Base-by-base conservation (phyloP, 2,888 invertebrate genomes). In the Anagyrus pseudococci region DNA sequence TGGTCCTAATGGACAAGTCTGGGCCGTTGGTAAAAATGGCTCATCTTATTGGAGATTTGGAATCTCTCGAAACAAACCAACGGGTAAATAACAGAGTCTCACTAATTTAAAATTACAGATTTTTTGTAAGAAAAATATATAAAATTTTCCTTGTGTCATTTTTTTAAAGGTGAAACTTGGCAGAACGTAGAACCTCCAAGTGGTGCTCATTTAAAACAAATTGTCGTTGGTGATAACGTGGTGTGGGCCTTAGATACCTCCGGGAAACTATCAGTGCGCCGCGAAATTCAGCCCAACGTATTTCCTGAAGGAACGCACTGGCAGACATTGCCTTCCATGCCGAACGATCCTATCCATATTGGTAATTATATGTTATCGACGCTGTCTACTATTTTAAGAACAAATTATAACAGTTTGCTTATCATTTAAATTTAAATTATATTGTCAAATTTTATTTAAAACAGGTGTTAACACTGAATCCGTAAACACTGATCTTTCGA, bases 21-120 rank as follows among this genome's bases (percentile, higher is more conserved):
- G 96, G 96, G 92, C 92, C 0, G 87, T 93, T 17, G 93, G 93
- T 0, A 87, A 89, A 73, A 94, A 92, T 82, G 96, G 96, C 40
- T 90, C 92, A 69, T 87, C 92, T 2, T 94, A 90, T 78, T 91
- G 88, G 82, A 85, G 96, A 70, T 85, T 88, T 72, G 93, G 92
- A 17, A 88, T 94, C 44, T 88, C 86, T 7, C 79, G 83, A 68
- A 85, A 87, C 26, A 89, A 88, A 76, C 88, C 89, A 1, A 82
- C 85, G 70, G 89, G 87, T 79, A 71, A 15, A 19, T 19, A 37
- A 23, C 33, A 37, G n/a, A n/a, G n/a, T n/a, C n/a, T n/a, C n/a
- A n/a, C n/a, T n/a, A n/a, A n/a, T n/a, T n/a, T n/a, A n/a, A n/a
- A n/a, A n/a, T n/a, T n/a, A n/a, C n/a, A n/a, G n/a, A n/a, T n/a